A percentile compares a stretch with the other conserved stretches of the same genome.
Evolutionary conservation across 2,797 vertebrate species (phyloP).

Genomic region (Tangara arthus): DNA sequence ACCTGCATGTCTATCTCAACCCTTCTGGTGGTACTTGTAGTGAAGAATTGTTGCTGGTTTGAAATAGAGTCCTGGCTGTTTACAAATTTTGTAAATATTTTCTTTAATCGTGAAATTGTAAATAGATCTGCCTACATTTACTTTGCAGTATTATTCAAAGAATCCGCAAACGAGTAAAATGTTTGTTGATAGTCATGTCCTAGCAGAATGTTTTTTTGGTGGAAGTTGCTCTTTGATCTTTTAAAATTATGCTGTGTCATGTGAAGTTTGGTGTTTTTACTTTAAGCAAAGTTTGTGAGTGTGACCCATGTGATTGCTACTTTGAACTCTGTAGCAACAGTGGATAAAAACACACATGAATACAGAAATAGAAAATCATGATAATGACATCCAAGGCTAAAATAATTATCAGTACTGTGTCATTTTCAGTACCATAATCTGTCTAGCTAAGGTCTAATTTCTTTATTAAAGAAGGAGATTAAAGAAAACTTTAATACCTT

Average conservation of each 20-base stretch:
- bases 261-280: neutral
- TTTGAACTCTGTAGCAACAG: neutral
- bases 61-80: neutral
- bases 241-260: neutral
- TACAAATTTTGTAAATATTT: neutral
- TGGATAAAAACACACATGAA: neutral
- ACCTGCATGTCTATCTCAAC: neutral
- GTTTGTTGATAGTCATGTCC: neutral
- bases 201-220: neutral
- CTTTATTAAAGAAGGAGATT: neutral
- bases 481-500: neutral
- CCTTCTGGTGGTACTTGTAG: neutral
- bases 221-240: neutral
- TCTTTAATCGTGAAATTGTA: neutral
- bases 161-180: neutral
- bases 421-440: neutral
- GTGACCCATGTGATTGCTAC: neutral
- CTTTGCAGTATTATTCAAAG: neutral
- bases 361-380: neutral
- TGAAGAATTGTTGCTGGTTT: neutral
- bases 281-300: neutral
- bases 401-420: neutral
- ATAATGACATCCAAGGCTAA: too few species aligned
- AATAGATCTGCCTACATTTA: neutral
- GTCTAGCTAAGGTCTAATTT: rapidly evolving